These are phyloP conservation scores for Sinocyclocheilus anshuiensis DNA, from an alignment of 2,113 vertebrate species.

Conservation along the genomic window DNA sequence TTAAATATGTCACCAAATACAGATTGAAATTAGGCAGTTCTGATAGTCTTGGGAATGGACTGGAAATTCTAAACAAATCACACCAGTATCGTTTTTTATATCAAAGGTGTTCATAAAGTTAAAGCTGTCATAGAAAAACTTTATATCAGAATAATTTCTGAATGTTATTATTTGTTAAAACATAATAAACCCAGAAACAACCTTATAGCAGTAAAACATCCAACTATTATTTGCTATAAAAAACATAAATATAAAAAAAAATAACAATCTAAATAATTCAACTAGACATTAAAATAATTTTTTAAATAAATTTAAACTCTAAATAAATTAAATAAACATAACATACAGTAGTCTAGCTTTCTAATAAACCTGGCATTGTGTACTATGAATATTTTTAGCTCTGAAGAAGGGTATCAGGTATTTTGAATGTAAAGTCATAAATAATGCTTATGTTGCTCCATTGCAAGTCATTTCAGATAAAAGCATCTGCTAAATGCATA, in stretches of 20 bases:
- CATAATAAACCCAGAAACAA: not conserved
- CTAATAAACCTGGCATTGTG: not conserved
- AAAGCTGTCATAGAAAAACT: not conserved
- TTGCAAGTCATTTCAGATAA: not conserved
- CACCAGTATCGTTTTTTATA: too few relatives aligned
- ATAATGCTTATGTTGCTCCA: not conserved
- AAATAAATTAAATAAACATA: not conserved
- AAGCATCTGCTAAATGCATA: too few relatives aligned
- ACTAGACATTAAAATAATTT: not conserved
- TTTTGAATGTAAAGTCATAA: too few relatives aligned
- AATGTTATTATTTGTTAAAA: not conserved
- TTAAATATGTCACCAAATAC: not conserved
- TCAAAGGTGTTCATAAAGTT: too few relatives aligned
- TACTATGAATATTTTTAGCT: not conserved
- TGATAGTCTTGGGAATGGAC: not conserved
- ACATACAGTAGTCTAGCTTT: not conserved
- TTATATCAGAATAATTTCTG: not conserved
- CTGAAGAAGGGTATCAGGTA: not conserved
- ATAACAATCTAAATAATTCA: not conserved
- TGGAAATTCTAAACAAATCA: too few relatives aligned
- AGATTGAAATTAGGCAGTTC: not conserved
- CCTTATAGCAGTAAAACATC: too few relatives aligned
- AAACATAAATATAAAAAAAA: not conserved
- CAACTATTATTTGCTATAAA: too few relatives aligned
- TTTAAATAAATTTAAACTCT: not conserved